Percentiles rank a stretch among this genome's conserved stretches.
phyloP scores from a whole-genome alignment of 2,797 vertebrate genomes.

The Microctenopoma lineatum region DNA sequence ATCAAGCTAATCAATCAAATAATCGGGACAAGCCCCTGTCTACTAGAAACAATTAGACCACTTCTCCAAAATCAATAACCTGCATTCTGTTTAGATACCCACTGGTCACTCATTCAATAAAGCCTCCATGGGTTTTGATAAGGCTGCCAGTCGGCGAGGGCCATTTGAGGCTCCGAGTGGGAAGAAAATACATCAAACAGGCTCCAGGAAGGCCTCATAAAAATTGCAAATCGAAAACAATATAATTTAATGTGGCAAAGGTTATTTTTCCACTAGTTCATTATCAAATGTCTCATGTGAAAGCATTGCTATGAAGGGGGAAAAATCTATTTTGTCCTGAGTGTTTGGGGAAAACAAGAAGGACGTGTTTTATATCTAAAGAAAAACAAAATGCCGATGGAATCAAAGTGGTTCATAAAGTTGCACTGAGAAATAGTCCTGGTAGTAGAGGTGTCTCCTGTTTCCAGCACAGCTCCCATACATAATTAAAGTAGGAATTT shows the following conservation, averaged over 20 bases:
- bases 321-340: slow-evolving; percentile 69
- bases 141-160: slow-evolving; percentile 74
- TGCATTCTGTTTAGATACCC: slow-evolving; percentile 84
- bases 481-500: slow-evolving; percentile 86
- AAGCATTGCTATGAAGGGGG: slow-evolving; percentile 64
- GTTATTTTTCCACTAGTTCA: slow-evolving; percentile 81
- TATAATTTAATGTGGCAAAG: slow-evolving; percentile 82
- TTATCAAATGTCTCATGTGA: slow-evolving; percentile 78
- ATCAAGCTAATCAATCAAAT: slow-evolving; percentile 88
- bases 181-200: slow-evolving; percentile 77
- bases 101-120: slow-evolving; percentile 85
- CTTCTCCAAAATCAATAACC: slow-evolving; percentile 85
- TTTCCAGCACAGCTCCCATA: slow-evolving; percentile 77
- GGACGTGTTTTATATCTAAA: slow-evolving; percentile 71
- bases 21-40: slow-evolving; percentile 83
- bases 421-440: slow-evolving; percentile 76
- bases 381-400: slow-evolving; percentile 75
- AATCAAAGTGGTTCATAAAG: slow-evolving; percentile 80
- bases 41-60: slow-evolving; percentile 87
- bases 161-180: slow-evolving; percentile 74
- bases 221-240: slow-evolving; percentile 87
- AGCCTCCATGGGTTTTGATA: slow-evolving; percentile 77
- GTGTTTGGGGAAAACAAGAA: slow-evolving; percentile 70
- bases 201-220: slow-evolving; percentile 82
- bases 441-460: slow-evolving; percentile 73